Evolutionary conservation across 30 jellyfish, hydroid and myxozoan genomes (phyloP).

Genomic region (Chrysaora quinquecirrha): DNA sequence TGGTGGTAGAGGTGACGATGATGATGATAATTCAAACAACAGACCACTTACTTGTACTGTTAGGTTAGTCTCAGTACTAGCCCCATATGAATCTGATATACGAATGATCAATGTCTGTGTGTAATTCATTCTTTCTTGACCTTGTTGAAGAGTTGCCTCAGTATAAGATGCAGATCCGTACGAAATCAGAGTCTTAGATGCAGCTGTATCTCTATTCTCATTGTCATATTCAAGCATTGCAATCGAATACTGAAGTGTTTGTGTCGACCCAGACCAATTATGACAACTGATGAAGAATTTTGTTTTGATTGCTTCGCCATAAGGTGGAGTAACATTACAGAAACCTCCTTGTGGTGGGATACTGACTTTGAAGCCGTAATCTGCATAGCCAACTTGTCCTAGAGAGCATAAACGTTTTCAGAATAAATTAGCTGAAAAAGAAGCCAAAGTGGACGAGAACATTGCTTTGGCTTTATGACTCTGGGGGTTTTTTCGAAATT

Average conservation of each 20-base stretch:
- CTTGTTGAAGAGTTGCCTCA: conserved; percentile 11
- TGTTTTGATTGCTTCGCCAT: conserved; percentile 40
- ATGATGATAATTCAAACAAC: too few species aligned
- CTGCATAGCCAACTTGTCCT: conserved; percentile 5
- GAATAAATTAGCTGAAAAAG: too few species aligned
- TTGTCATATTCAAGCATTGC: not conserved
- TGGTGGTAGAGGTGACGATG: too few species aligned
- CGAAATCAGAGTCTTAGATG: conserved; percentile 6
- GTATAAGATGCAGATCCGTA: conserved; percentile 15
- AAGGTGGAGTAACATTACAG: conserved; percentile 15
- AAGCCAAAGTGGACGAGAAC: too few species aligned
- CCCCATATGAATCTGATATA: conserved; percentile 36
- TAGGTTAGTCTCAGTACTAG: conserved; percentile 1
- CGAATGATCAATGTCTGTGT: conserved; percentile 30
- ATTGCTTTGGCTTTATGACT: too few species aligned
- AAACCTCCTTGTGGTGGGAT: conserved; percentile 38
- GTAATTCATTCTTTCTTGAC: not conserved
- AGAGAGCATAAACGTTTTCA: too few species aligned
- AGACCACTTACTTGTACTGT: conserved; percentile 40
- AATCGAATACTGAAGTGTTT: conserved; percentile 14
- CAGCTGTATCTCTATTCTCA: not conserved
- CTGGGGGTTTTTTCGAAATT: too few species aligned
- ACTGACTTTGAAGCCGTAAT: conserved; percentile 27
- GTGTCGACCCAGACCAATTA: conserved; percentile 19
- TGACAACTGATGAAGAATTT: conserved; percentile 8